Evolutionary conservation across 1,140 invertebrate genomes (phyloP), one percentile per base, ranked within the genome.

Genomic region (Ptiloglossa arizonensis): DNA sequence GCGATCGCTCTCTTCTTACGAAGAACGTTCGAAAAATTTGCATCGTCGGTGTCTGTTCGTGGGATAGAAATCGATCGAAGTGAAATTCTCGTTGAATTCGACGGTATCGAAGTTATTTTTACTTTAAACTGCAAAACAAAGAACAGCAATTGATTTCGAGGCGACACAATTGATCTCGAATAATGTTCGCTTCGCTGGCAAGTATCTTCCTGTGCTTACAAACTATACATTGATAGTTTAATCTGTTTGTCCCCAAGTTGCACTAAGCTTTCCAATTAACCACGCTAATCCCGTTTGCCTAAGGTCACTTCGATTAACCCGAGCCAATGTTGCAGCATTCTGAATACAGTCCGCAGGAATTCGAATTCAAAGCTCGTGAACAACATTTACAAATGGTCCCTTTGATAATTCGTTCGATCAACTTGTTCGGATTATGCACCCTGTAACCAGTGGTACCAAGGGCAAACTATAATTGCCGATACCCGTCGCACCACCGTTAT

Each of bases 181-280:
- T 15, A 38, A 52, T 41, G 24, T 50, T 63, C 19, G n/a, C 19
- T n/a, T 8, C 22, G 11, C 27, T 19, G 22, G 22, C 17, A 15
- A 32, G 8, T 19, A 4, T 1, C 32, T 62, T 27, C 32, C 59
- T 5, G 13, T 5, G 17, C 46, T n/a, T n/a, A n/a, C 13, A 64
- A 38, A 41, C 59, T 50, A 27, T 2, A 17, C 50, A 83, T 83
- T 82, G 67, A 83, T 62, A 59, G 67, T 78, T 78, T 82, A 83
- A 83, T 83, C 74, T 50, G 74, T 69, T 78, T 78, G 60, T 50
- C 29, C 17, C 56, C 8, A 27, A 48, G 44, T 62, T 77, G 46
- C 64, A 8, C 80, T 82, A 72, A 83, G 74, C 81, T 76, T 78
- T 68, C 60, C 72, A 64, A 70, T 82, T 82, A 83, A 79, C 74